These are phyloP conservation scores for Watsonalla cultraria DNA, from an alignment of 2,888 invertebrate species.

Conservation along the genomic window DNA sequence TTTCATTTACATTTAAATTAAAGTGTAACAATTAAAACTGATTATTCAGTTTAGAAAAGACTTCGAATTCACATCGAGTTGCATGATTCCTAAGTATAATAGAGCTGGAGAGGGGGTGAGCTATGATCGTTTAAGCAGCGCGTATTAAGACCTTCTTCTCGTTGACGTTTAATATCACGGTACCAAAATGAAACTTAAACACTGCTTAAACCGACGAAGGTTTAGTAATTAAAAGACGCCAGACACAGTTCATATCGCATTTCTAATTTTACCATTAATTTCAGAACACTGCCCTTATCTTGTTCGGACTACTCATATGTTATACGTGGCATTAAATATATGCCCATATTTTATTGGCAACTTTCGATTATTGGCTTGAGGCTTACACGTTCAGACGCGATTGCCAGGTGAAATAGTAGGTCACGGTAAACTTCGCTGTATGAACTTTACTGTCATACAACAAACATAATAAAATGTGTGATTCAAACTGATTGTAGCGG, in stretches of 20 bases:
- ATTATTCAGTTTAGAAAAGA: too few relatives aligned
- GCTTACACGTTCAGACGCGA: constrained; percentile 17
- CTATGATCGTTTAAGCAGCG: too few relatives aligned
- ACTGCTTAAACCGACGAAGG: too few relatives aligned
- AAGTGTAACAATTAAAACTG: too few relatives aligned
- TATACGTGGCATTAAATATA: not conserved
- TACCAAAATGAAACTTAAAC: too few relatives aligned
- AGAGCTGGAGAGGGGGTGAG: too few relatives aligned
- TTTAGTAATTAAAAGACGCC: too few relatives aligned
- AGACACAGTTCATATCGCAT: not conserved
- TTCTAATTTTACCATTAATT: not conserved
- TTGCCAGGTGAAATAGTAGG: constrained; percentile 27
- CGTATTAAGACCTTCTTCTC: too few relatives aligned
- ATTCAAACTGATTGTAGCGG: not conserved
- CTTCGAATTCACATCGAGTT: too few relatives aligned
- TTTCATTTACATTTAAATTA: too few relatives aligned
- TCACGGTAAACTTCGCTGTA: constrained; percentile 32
- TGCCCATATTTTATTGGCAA: not conserved
- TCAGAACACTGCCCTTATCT: not conserved
- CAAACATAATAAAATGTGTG: not conserved
- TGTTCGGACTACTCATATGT: not conserved
- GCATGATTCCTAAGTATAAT: too few relatives aligned
- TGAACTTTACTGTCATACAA: constrained; percentile 16
- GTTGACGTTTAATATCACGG: too few relatives aligned
- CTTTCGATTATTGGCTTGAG: not conserved